Evolutionary conservation across 2,113 vertebrate genomes (phyloP), one percentile per base, ranked within the genome.

Genomic region (Excalfactoria chinensis): DNA sequence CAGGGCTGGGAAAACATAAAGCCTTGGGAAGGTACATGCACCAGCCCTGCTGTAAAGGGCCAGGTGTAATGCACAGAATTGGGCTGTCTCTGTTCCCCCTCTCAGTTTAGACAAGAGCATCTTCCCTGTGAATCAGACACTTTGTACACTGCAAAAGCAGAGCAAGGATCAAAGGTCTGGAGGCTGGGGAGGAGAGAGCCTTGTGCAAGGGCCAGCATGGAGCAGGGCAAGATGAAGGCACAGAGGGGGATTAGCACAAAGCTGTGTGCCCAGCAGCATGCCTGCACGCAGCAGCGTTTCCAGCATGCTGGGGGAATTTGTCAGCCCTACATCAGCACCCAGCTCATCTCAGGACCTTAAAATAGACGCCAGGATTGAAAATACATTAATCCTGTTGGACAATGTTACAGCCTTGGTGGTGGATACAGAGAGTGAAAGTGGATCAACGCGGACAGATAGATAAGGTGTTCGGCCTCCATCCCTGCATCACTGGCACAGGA

Each of bases 201-300:
- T 19, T 22, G 13, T 23, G 41, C 16, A 22, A 25, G 35, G 21
- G 44, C 34, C 21, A 28, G 49, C 12, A 15, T 19, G 28, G 28
- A 44, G 22, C 40, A 43, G 41, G 25, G 22, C 60, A 8, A 78
- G 35, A 35, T 74, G 21, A 25, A 49, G 70, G 51, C 21, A 10
- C 48, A 70, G 60, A 0, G 6, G 21, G n/a, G 67, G 67, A 77
- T 58, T n/a, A 60, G 41, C 1, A 4, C 48, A 19, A 20, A 70
- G 67, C 40, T 55, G 49, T 6, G 0, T 7, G 48, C 55, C 49
- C 14, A n/a, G 20, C 68, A 46, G 43, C 62, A 46, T 3, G 2
- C 28, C 60, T 1, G 4, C 41, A 7, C 2, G 32, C 12, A 90
- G 44, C 7, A 0, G 37, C 58, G 2, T 0, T 58, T 18, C 83